Evolutionary conservation across 2,888 invertebrate species (phyloP).

Genomic region (Blera fallax): DNA sequence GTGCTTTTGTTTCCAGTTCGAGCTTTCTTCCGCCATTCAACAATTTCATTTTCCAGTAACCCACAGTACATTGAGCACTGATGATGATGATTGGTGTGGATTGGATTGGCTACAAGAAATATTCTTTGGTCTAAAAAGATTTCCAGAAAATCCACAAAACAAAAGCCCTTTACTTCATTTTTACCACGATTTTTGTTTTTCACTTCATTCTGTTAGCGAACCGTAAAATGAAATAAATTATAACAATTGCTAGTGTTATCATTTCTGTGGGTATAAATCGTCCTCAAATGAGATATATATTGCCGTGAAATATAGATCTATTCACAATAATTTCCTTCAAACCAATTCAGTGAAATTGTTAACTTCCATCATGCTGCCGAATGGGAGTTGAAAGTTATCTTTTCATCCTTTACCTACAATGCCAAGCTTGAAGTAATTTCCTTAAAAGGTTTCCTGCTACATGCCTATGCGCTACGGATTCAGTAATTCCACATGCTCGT

Average conservation of each 20-base stretch:
- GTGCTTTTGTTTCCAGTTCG: too few relatives aligned
- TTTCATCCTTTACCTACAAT: constrained; percentile 29
- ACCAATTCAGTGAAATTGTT: constrained; percentile 11
- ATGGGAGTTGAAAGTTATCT: constrained; percentile 21
- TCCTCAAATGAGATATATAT: neutral
- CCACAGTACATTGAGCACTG: too few relatives aligned
- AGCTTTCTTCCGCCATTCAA: too few relatives aligned
- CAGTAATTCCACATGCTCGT: constrained; percentile 59
- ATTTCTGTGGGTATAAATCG: too few relatives aligned
- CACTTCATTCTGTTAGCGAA: neutral
- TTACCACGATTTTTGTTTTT: too few relatives aligned
- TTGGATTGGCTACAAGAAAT: too few relatives aligned
- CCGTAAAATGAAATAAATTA: neutral
- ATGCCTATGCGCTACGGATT: constrained; percentile 55
- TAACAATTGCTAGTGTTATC: neutral
- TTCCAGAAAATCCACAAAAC: too few relatives aligned
- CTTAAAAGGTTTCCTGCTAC: constrained; percentile 67
- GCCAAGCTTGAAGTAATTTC: constrained; percentile 61
- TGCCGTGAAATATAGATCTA: neutral
- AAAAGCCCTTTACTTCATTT: too few relatives aligned
- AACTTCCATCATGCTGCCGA: neutral
- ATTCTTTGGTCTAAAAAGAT: too few relatives aligned
- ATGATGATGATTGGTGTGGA: too few relatives aligned
- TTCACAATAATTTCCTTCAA: neutral
- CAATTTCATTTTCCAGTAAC: too few relatives aligned